Evolutionary conservation across 1,140 invertebrate species (phyloP).

Genomic region (Trichogramma pretiosum): DNA sequence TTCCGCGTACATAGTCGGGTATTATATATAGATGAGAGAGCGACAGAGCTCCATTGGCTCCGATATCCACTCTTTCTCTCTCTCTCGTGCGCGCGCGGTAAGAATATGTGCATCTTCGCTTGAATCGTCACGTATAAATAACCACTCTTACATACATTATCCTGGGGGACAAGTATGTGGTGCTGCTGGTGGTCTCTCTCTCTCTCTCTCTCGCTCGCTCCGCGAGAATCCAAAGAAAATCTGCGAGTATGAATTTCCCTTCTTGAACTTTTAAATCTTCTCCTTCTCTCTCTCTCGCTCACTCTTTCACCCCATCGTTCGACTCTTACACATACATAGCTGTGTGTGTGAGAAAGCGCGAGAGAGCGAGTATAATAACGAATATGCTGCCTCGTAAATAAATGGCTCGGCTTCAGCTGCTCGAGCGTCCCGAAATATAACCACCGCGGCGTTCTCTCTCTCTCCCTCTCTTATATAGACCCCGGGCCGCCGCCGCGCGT

Average conservation of each 20-base stretch:
- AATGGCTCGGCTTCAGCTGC: constrained; percentile 12
- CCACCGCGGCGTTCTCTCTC: background rate
- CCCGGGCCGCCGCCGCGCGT: background rate
- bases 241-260: constrained; percentile 14
- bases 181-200: too few species aligned
- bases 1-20: too few species aligned
- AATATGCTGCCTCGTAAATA: constrained; percentile 12
- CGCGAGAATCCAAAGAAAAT: constrained; percentile 3
- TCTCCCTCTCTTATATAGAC: constrained; percentile 1
- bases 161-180: too few species aligned
- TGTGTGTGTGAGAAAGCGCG: background rate
- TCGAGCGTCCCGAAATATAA: too few species aligned
- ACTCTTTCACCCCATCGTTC: background rate
- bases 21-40: too few species aligned
- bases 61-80: constrained; percentile 13
- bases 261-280: constrained; percentile 17
- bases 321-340: constrained; percentile 7
- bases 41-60: too few species aligned
- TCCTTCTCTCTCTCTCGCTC: background rate
- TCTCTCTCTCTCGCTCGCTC: too few species aligned
- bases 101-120: too few species aligned
- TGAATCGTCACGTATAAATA: too few species aligned
- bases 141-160: too few species aligned
- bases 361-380: background rate
- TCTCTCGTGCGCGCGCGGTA: too few species aligned